Evolutionary conservation across 2,888 invertebrate genomes (phyloP), one percentile per base, ranked within the genome.

Genomic region (Serrognathus titanus): DNA sequence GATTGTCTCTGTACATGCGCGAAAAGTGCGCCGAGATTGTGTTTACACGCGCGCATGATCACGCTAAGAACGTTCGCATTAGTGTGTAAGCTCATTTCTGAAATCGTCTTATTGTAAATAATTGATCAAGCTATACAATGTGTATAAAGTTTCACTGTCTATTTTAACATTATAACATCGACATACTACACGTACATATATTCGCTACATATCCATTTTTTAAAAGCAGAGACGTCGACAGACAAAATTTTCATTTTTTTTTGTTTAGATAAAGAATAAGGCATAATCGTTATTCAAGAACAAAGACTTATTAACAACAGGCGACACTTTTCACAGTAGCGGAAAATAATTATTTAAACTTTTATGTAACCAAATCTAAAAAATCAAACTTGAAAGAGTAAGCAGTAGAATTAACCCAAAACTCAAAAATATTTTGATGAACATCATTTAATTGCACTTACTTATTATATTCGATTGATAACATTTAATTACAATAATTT

Each of bases 71-170:
- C 24, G 47, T 54, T 54, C 54, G 48, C 20, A 13, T 54, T 49
- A 38, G 35, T 36, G 11, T 48, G 40, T 48, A 48, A 41, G 35
- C 40, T 41, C 16, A 46, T 24, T 54, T 48, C 31, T 41, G 20
- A 48, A 31, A 41, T 54, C 54, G 54, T 48, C 31, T 43, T 54
- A 39, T 48, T 54, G 54, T 54, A 54, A 54, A 54, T 54, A 54
- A 37, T 54, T 48, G 13, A 48, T 48, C 35, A 31, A 41, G 41
- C 13, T 41, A 31, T 31, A 36, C 51, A 51, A 24, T 53, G 39
- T 54, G 48, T 41, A 54, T 54, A 54, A 54, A 54, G 31, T 43
- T 43, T 54, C 48, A 48, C 38, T 13, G 48, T 37, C 38, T 36
- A 48, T 48, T 48, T 37, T 48, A 11, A 48, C 38, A 46, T 47